A percentile compares a stretch with the other conserved stretches of the same genome.
These are phyloP conservation scores for Aricia agestis DNA, from an alignment of 1,140 invertebrate species.

Conservation along the genomic window DNA sequence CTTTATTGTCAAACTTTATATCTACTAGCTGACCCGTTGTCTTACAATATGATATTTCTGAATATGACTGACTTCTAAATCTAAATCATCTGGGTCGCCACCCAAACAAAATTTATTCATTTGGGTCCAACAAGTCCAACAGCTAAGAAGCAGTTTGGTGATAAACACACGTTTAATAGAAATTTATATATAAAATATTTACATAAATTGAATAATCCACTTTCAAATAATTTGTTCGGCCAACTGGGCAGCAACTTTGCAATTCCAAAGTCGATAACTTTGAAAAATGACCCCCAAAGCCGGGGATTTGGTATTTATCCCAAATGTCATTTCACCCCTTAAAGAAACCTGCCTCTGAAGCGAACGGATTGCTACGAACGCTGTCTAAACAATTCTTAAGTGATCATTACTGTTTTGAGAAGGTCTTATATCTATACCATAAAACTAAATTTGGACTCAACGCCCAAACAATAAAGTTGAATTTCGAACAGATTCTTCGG, in stretches of 20 bases:
- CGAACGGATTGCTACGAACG: slow-evolving; percentile 65
- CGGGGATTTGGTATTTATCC: slow-evolving; percentile 59
- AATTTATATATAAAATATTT: too few species aligned
- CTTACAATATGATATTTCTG: too few species aligned
- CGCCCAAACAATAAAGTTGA: slow-evolving; percentile 13
- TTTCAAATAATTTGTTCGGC: too few species aligned
- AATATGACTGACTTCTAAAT: too few species aligned
- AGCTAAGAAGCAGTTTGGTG: too few species aligned
- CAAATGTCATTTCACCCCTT: slow-evolving; percentile 72
- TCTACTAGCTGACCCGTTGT: too few species aligned
- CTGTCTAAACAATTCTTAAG: slow-evolving; percentile 72
- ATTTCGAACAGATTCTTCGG: slow-evolving; percentile 26
- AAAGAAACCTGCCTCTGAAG: slow-evolving; percentile 66
- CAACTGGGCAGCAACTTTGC: background rate
- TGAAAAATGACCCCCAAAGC: slow-evolving; percentile 66
- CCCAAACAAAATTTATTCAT: too few species aligned
- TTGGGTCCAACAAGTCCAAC: too few species aligned
- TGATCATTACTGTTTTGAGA: slow-evolving; percentile 41
- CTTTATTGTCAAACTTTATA: too few species aligned
- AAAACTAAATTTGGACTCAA: slow-evolving; percentile 33
- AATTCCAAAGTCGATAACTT: slow-evolving; percentile 31
- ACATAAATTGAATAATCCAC: slow-evolving; percentile 12
- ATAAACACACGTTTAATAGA: too few species aligned
- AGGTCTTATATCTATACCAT: slow-evolving; percentile 30
- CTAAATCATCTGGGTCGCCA: too few species aligned